These are phyloP conservation scores for Orthonyx spaldingii DNA, from an alignment of 2,113 vertebrate genomes.

Conservation along the genomic window DNA sequence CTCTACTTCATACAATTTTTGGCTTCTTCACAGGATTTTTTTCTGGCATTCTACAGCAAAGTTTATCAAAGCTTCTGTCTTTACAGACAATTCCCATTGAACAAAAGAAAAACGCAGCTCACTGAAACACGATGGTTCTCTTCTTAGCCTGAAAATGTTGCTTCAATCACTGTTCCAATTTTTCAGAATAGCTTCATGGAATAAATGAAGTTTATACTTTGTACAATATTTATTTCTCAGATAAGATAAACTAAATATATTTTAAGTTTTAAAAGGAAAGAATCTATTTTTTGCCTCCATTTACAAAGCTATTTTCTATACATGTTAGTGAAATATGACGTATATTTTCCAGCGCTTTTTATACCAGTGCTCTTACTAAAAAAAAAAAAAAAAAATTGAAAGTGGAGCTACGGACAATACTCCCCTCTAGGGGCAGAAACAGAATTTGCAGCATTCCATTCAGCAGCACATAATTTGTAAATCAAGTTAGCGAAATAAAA, in stretches of 20 bases:
- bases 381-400: not conserved
- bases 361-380: not conserved
- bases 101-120: not conserved
- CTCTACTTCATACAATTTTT: not conserved
- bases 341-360: not conserved
- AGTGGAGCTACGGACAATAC: not conserved
- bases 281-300: not conserved
- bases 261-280: not conserved
- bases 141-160: not conserved
- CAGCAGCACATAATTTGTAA: not conserved
- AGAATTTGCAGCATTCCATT: not conserved
- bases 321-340: not conserved
- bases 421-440: slow-evolving; percentile 43
- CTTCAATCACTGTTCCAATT: not conserved
- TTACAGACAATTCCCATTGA: not conserved
- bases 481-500: not conserved
- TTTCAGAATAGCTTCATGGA: not conserved
- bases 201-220: not conserved
- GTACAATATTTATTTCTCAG: not conserved
- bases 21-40: not conserved
- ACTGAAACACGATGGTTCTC: not conserved
- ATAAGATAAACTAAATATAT: not conserved
- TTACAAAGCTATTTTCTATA: not conserved
- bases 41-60: not conserved
- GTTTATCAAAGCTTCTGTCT: not conserved